Evolutionary conservation across 2,113 vertebrate species (phyloP).

Genomic region (Trematomus loennbergii): DNA sequence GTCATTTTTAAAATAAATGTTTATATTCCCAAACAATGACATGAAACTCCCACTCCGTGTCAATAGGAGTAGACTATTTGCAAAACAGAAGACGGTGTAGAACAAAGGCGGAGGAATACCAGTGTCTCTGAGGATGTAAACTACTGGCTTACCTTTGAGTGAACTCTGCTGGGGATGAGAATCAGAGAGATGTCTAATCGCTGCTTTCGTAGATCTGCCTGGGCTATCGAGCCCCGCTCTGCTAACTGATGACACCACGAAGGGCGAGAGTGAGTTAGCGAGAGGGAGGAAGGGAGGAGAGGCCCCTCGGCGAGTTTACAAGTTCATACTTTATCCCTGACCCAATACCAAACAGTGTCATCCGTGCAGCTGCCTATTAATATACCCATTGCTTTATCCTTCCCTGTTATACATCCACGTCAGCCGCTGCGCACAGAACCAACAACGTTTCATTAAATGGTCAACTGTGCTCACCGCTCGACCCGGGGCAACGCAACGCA

Average conservation of each 20-base stretch:
- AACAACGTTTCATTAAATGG: slow-evolving; percentile 77
- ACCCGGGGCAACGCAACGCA: slow-evolving; percentile 64
- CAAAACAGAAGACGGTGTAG: slow-evolving; percentile 56
- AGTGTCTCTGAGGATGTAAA: slow-evolving; percentile 69
- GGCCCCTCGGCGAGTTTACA: slow-evolving; percentile 85
- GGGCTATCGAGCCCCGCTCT: slow-evolving; percentile 66
- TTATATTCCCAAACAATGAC: slow-evolving; percentile 24
- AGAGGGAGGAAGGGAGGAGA: slow-evolving; percentile 55
- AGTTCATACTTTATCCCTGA: slow-evolving; percentile 87
- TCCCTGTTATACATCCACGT: slow-evolving; percentile 58
- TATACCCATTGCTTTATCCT: slow-evolving; percentile 75
- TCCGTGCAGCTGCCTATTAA: slow-evolving; percentile 80
- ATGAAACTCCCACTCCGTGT: slow-evolving; percentile 33
- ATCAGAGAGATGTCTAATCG: slow-evolving; percentile 79
- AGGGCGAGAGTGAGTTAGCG: slow-evolving; percentile 63
- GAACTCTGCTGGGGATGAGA: slow-evolving; percentile 83
- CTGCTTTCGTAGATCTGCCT: slow-evolving; percentile 64
- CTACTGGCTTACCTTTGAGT: slow-evolving; percentile 80
- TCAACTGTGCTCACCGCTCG: slow-evolving; percentile 60
- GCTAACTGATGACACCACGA: slow-evolving; percentile 78
- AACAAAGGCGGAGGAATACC: slow-evolving; percentile 71
- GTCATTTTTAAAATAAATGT: slow-evolving; percentile 16
- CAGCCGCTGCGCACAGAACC: slow-evolving; percentile 45
- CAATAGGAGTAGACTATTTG: slow-evolving; percentile 43
- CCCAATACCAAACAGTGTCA: slow-evolving; percentile 80